Evolutionary conservation across 2,113 vertebrate genomes (phyloP), one percentile per base, ranked within the genome.

Genomic region (Salvelinus sp.): DNA sequence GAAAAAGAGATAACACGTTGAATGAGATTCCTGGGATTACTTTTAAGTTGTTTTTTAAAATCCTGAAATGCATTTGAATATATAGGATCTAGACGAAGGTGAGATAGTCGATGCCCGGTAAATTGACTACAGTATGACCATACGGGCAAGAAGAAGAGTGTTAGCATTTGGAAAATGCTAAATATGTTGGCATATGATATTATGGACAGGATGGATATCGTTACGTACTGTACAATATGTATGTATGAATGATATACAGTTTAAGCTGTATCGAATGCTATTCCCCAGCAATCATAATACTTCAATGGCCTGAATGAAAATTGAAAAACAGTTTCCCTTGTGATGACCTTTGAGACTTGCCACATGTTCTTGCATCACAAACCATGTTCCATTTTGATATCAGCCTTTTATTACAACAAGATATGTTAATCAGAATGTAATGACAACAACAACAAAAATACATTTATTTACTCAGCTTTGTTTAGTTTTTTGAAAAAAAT

Each of bases 361-460:
- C 68, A 5, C 23, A 23, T 60, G 14, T 14, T 62, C 27, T 70
- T 22, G 23, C 63, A 54, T 12, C 63, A 25, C 12, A 65, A 25
- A 60, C 23, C 4, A n/a, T 68, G 27, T 38, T 72, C 22, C 57
- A 14, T 63, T 71, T 75, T 25, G 70, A 67, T 23, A 74, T 77
- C 2, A 65, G 47, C 54, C 70, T 77, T 77, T 84, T 78, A 77
- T 63, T 9, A 62, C 58, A 62, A 18, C 14, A 38, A 72, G 38
- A 28, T 74, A 75, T 73, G 27, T 44, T 81, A 58, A 65, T 78
- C 66, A 30, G 25, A 83, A 76, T 83, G 78, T 77, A 78, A 86
- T 54, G 44, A 64, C 70, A 69, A 76, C 30, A 28, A 82, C 71
- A 69, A 70, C 69, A 50, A 12, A 16, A 14, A 62, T 74, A 57